A percentile compares a stretch with the other conserved stretches of the same genome.
Conservation (phyloP, 2,888 invertebrate species). For the Gryllus longicercus region DNA sequence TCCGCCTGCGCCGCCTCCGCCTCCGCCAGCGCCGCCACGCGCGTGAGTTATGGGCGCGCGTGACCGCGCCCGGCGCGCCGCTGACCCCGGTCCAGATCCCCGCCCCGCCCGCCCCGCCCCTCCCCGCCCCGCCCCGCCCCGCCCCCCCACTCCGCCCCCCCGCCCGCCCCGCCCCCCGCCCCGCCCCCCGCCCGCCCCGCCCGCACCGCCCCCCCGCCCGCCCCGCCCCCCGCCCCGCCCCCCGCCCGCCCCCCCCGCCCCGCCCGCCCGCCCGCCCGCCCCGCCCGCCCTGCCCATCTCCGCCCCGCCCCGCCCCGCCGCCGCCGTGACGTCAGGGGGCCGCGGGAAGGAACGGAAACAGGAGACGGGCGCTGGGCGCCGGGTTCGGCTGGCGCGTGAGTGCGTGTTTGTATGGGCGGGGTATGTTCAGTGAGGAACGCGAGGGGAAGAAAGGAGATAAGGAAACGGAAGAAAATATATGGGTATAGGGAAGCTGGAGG, state of each 20-base stretch:
- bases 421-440: too few species aligned
- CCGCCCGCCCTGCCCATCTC: not conserved
- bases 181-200: not conserved
- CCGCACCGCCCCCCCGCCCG: too few species aligned
- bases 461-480: too few species aligned
- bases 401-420: too few species aligned
- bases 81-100: not conserved
- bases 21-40: not conserved
- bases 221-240: not conserved
- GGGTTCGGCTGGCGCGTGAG: too few species aligned
- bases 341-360: too few species aligned
- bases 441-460: too few species aligned
- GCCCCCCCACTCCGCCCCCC: not conserved
- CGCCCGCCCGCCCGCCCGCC: not conserved
- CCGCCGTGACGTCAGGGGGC: too few species aligned
- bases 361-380: too few species aligned
- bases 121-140: too few species aligned
- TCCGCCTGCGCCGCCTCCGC: not conserved
- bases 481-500: too few species aligned
- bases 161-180: not conserved
- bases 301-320: not conserved
- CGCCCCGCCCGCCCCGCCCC: not conserved
- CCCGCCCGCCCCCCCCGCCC: not conserved
- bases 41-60: conserved; percentile 1
- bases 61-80: not conserved